Percentiles rank a stretch among this genome's conserved stretches.
These are phyloP conservation scores for Aleadryas rufinucha DNA, from an alignment of 2,113 vertebrate genomes.

Conservation along the genomic window DNA sequence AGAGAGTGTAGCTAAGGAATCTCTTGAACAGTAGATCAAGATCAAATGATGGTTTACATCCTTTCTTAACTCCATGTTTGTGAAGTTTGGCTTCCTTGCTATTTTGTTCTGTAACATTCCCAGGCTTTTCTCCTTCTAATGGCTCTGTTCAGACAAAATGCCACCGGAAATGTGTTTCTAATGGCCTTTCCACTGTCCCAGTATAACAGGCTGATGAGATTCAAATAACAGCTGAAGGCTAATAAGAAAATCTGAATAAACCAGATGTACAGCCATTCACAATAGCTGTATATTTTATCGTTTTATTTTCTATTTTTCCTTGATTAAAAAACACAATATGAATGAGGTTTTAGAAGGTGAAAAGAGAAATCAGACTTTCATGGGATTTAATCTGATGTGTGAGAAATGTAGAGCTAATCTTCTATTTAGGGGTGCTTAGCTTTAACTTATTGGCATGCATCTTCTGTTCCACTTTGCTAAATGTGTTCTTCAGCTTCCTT, in stretches of 20 bases:
- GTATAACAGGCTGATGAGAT: neutral
- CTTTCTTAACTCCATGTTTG: neutral
- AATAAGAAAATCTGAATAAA: neutral
- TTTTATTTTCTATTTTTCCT: neutral
- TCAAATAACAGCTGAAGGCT: neutral
- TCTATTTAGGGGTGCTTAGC: neutral
- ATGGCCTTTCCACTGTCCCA: neutral
- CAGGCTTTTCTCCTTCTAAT: neutral
- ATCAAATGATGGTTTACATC: neutral
- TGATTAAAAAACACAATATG: neutral
- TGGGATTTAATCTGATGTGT: neutral
- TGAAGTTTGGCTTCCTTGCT: neutral
- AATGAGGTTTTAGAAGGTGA: neutral
- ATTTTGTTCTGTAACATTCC: neutral
- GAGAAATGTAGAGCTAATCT: neutral
- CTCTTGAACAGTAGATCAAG: neutral
- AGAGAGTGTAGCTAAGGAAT: neutral
- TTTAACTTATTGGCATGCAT: neutral
- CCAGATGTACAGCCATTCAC: neutral
- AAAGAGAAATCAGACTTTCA: neutral
- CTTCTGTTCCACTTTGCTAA: neutral
- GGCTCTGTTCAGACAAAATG: neutral
- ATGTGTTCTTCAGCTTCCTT: neutral
- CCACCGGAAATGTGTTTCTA: neutral
- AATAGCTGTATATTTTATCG: neutral